Percentiles rank a stretch among this genome's conserved stretches.
Conservation (phyloP, 2,888 invertebrate species). For the Onchidella celtica region DNA sequence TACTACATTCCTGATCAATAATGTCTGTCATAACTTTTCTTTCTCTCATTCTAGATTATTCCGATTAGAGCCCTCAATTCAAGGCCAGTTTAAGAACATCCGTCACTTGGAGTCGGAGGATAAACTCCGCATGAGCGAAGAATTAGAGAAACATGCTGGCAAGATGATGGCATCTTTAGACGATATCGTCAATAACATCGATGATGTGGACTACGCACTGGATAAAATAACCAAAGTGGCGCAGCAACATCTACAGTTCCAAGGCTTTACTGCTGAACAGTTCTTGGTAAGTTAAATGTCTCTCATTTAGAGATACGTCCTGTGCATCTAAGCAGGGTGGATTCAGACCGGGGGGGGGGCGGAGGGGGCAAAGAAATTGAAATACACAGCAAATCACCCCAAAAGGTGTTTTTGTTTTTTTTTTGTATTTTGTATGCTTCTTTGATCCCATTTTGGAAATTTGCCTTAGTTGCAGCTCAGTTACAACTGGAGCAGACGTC, state of each 20-base stretch:
- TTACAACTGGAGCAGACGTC: background rate
- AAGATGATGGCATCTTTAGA: conserved; percentile 52
- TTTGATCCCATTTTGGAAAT: too few species aligned
- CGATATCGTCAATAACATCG: conserved; percentile 51
- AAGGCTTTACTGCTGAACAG: conserved; percentile 40
- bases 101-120: conserved; percentile 48
- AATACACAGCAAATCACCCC: too few species aligned
- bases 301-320: too few species aligned
- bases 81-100: conserved; percentile 47
- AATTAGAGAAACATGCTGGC: conserved; percentile 50
- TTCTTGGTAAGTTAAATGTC: conserved; percentile 52
- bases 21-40: too few species aligned
- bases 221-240: conserved; percentile 41
- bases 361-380: too few species aligned
- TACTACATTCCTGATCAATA: too few species aligned
- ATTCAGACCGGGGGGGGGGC: too few species aligned
- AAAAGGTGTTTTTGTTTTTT: background rate
- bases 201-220: conserved; percentile 51
- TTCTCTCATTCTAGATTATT: conserved; percentile 41
- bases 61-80: conserved; percentile 32
- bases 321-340: too few species aligned
- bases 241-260: conserved; percentile 21
- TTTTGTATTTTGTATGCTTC: too few species aligned
- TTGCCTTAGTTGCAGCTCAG: background rate
- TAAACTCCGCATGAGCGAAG: conserved; percentile 51